Evolutionary conservation across 2,113 vertebrate genomes (phyloP).

Genomic region (Marmota flaviventris): DNA sequence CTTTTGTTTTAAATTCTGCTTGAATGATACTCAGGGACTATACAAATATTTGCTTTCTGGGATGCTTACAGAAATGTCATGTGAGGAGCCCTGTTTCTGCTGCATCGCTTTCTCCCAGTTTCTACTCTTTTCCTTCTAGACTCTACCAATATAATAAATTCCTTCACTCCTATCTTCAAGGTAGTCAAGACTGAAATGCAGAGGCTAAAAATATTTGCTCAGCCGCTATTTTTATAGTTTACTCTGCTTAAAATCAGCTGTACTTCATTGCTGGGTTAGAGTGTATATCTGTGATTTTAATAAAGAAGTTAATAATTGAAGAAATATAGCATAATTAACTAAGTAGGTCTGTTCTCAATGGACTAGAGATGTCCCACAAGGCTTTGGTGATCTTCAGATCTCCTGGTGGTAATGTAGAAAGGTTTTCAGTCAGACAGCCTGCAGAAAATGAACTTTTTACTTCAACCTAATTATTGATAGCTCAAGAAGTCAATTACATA

Average conservation of each 20-base stretch:
- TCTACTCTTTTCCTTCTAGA: conserved; percentile 30
- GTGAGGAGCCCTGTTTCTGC: neutral
- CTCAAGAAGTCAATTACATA: conserved; percentile 18
- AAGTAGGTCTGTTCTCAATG: conserved; percentile 50
- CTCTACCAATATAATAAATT: conserved; percentile 55
- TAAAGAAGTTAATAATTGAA: conserved; percentile 80
- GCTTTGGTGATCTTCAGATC: conserved; percentile 55
- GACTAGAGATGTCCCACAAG: conserved; percentile 17
- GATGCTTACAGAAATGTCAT: neutral
- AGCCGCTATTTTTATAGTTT: conserved; percentile 76
- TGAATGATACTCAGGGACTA: neutral
- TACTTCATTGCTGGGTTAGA: conserved; percentile 65
- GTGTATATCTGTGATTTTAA: neutral
- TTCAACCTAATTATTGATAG: conserved; percentile 51
- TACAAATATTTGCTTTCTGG: neutral
- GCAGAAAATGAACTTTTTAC: neutral
- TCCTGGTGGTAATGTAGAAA: neutral
- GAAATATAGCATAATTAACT: conserved; percentile 60
- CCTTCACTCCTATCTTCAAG: neutral
- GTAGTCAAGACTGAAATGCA: conserved; percentile 69
- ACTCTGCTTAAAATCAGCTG: conserved; percentile 66
- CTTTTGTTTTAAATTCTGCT: neutral
- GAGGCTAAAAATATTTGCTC: conserved; percentile 80
- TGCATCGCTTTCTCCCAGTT: neutral
- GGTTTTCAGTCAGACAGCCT: neutral